Conservation (phyloP, 2,797 vertebrate species). For the Apodemus agrarius region DNA sequence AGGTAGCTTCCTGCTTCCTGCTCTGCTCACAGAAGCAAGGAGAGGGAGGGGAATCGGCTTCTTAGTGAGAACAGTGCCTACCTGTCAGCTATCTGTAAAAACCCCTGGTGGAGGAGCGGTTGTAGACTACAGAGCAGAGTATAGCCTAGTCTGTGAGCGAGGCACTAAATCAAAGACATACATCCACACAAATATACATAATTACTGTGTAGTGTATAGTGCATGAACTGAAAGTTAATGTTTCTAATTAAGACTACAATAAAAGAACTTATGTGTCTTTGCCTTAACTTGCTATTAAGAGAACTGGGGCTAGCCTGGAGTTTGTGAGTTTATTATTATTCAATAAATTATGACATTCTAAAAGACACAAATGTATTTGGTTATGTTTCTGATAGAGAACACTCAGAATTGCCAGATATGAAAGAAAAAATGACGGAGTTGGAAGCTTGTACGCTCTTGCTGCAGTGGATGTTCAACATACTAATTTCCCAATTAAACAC, state of each 20-base stretch:
- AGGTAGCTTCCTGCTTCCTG: background rate
- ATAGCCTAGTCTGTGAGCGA: background rate
- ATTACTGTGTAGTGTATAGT: background rate
- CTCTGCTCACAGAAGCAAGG: background rate
- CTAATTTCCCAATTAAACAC: slow-evolving; percentile 19
- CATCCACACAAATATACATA: background rate
- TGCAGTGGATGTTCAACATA: background rate
- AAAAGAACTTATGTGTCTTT: background rate
- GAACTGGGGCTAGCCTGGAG: background rate
- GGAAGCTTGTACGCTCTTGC: background rate
- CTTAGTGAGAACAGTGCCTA: background rate
- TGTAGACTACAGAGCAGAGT: background rate
- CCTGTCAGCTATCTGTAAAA: background rate
- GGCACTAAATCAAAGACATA: background rate
- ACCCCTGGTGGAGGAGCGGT: background rate
- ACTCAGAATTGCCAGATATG: background rate
- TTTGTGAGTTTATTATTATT: background rate
- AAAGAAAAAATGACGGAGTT: background rate
- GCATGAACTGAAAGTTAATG: background rate
- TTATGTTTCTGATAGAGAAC: background rate
- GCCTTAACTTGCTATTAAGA: background rate
- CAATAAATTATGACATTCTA: background rate
- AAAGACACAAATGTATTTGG: background rate
- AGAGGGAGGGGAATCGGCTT: background rate
- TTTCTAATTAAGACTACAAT: background rate